phyloP scores from a whole-genome alignment of 2,113 vertebrate genomes.

The Opisthocomus hoazin region DNA sequence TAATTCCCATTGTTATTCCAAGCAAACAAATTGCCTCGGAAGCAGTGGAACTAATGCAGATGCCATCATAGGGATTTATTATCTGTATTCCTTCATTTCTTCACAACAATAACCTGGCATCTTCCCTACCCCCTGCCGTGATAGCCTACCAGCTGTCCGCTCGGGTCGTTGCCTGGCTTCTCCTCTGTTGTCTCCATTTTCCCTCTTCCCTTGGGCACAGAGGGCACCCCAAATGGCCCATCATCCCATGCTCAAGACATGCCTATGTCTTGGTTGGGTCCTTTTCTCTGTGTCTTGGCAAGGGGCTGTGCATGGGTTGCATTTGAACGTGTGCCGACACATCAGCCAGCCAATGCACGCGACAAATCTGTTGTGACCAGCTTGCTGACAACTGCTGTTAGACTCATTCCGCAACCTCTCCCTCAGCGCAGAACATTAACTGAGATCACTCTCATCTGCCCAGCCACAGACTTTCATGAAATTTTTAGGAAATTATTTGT shows the following conservation, averaged over 20 bases:
- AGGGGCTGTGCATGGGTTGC: neutral
- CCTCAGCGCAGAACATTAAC: neutral
- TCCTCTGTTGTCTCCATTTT: neutral
- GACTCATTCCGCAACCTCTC: neutral
- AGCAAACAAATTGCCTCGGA: neutral
- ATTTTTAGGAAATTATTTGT: neutral
- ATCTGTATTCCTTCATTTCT: neutral
- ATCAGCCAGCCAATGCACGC: neutral
- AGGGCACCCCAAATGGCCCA: neutral
- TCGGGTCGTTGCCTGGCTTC: accelerated
- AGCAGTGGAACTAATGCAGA: neutral
- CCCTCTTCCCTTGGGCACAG: neutral
- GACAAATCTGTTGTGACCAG: neutral
- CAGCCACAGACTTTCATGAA: neutral
- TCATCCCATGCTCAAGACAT: accelerated
- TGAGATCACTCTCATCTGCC: neutral
- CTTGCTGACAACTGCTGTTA: neutral
- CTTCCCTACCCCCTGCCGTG: accelerated
- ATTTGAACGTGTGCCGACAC: accelerated
- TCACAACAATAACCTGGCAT: accelerated
- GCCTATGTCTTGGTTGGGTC: accelerated
- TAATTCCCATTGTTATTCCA: conserved; percentile 2
- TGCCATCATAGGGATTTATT: neutral
- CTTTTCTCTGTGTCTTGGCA: neutral
- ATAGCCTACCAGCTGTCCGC: neutral